A percentile compares a stretch with the other conserved stretches of the same genome.
These are phyloP conservation scores for Apocheima hispidaria DNA, from an alignment of 2,888 invertebrate genomes.

Conservation along the genomic window DNA sequence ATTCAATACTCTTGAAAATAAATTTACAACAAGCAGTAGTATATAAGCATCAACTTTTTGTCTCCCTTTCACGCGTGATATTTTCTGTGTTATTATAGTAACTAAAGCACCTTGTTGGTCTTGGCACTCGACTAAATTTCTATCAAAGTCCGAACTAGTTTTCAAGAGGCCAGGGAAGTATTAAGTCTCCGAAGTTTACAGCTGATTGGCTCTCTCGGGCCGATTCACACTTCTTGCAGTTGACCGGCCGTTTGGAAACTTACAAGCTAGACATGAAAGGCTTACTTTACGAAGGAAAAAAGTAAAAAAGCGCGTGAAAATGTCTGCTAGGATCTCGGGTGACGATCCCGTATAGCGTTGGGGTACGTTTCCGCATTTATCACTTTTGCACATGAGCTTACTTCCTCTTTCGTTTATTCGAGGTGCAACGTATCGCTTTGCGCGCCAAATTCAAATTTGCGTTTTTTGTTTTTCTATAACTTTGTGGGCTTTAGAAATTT, in stretches of 20 bases:
- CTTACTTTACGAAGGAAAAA: slow-evolving; percentile 72
- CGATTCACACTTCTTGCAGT: slow-evolving; percentile 81
- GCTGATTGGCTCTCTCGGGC: slow-evolving; percentile 78
- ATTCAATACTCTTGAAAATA: too few relatives aligned
- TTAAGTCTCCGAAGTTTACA: slow-evolving; percentile 67
- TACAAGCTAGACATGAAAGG: slow-evolving; percentile 72
- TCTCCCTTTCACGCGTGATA: too few relatives aligned
- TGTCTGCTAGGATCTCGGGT: slow-evolving; percentile 54
- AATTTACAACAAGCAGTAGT: too few relatives aligned
- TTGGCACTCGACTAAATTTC: too few relatives aligned
- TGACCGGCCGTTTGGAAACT: slow-evolving; percentile 77
- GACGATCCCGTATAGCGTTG: slow-evolving; percentile 49
- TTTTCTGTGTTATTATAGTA: too few relatives aligned
- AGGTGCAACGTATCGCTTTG: too few relatives aligned
- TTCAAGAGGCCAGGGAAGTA: slow-evolving; percentile 70
- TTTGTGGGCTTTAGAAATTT: too few relatives aligned
- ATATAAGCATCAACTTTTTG: too few relatives aligned
- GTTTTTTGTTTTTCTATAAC: too few relatives aligned
- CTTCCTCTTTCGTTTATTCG: background rate
- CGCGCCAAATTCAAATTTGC: too few relatives aligned
- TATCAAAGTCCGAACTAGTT: too few relatives aligned
- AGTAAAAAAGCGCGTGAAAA: slow-evolving; percentile 55
- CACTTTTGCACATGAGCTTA: slow-evolving; percentile 16
- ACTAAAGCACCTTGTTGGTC: too few relatives aligned
- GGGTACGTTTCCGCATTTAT: slow-evolving; percentile 29